A percentile compares a stretch with the other conserved stretches of the same genome.
These are phyloP conservation scores for Microplitis mediator DNA, from an alignment of 1,140 invertebrate species.

Conservation along the genomic window DNA sequence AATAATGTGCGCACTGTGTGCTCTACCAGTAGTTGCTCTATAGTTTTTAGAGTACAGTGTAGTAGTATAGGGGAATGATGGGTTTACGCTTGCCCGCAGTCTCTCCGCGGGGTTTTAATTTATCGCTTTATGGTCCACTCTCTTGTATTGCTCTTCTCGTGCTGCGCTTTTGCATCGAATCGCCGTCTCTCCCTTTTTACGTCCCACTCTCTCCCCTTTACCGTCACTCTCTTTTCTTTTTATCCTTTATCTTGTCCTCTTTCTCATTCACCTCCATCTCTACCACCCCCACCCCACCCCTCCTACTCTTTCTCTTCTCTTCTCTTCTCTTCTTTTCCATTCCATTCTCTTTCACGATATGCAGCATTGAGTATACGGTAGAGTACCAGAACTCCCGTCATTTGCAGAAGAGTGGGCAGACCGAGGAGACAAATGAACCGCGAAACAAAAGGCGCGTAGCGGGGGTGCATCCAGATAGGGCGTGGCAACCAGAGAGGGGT, in stretches of 20 bases:
- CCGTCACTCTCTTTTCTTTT: not conserved
- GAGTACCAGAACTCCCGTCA: slow-evolving; percentile 17
- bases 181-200: not conserved
- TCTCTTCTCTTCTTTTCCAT: not conserved
- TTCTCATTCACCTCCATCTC: too few relatives aligned
- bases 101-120: slow-evolving; percentile 49
- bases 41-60: too few relatives aligned
- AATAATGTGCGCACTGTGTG: slow-evolving; percentile 49
- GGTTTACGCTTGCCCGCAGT: slow-evolving; percentile 43
- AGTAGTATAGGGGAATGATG: slow-evolving; percentile 44
- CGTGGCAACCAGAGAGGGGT: slow-evolving; percentile 50
- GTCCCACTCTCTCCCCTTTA: not conserved
- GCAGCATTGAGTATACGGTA: slow-evolving; percentile 13
- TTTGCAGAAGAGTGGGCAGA: slow-evolving; percentile 26
- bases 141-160: slow-evolving; percentile 28
- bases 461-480: slow-evolving; percentile 36
- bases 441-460: slow-evolving; percentile 54
- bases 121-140: slow-evolving; percentile 52
- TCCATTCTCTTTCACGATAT: not conserved
- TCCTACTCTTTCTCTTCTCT: not conserved
- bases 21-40: slow-evolving; percentile 7
- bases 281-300: not conserved
- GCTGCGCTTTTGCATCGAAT: not conserved
- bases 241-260: not conserved
- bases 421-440: slow-evolving; percentile 58